Conservation (phyloP, 2,888 invertebrate species). For the Orthonevra nobilis region DNA sequence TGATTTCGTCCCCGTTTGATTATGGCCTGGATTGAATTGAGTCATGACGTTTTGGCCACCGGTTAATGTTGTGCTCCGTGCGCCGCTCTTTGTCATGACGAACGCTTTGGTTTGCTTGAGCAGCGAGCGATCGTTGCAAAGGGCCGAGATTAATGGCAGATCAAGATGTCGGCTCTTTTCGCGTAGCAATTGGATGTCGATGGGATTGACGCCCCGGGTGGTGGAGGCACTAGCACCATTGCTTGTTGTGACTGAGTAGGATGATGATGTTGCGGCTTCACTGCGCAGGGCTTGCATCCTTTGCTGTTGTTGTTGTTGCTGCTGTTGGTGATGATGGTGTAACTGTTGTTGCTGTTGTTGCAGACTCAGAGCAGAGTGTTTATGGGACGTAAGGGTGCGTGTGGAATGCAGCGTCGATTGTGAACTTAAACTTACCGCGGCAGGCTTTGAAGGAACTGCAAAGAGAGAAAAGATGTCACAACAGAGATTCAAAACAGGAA, state of each 20-base stretch:
- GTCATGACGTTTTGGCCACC: constrained; percentile 36
- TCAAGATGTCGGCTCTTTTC: constrained; percentile 95
- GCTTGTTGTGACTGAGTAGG: constrained; percentile 46
- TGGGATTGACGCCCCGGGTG: constrained; percentile 76
- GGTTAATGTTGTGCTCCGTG: constrained; percentile 73
- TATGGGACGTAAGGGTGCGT: constrained; percentile 73
- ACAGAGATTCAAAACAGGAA: background rate
- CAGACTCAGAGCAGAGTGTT: constrained; percentile 70
- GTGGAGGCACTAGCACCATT: constrained; percentile 80
- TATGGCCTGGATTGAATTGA: constrained; percentile 48
- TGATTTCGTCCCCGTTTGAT: constrained; percentile 54
- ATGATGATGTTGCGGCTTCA: constrained; percentile 38
- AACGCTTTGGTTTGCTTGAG: constrained; percentile 94
- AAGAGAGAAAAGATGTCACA: too few species aligned
- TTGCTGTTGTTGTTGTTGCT: constrained; percentile 45
- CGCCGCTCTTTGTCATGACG: constrained; percentile 88
- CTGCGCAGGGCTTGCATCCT: constrained; percentile 47
- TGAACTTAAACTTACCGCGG: constrained; percentile 60
- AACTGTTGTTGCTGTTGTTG: constrained; percentile 7
- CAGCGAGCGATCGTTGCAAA: constrained; percentile 95
- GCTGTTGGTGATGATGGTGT: constrained; percentile 30
- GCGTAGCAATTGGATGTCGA: constrained; percentile 91
- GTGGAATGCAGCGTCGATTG: constrained; percentile 67
- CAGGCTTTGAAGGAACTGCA: constrained; percentile 78
- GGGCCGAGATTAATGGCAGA: constrained; percentile 93